These are phyloP conservation scores for Sciaenops ocellatus DNA, from an alignment of 2,797 vertebrate species.

Conservation along the genomic window DNA sequence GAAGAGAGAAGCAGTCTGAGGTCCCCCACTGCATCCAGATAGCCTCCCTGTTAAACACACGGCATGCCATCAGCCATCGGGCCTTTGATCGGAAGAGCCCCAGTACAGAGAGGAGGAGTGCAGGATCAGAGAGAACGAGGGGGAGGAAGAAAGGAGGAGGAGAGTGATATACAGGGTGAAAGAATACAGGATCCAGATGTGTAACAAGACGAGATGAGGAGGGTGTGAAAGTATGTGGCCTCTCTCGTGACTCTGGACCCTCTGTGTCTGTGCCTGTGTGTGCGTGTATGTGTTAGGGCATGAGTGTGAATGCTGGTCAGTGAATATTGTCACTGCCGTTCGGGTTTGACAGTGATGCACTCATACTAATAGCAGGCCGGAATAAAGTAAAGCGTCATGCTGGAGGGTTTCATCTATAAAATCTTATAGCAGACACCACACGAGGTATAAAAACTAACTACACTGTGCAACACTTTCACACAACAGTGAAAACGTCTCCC, in stretches of 20 bases:
- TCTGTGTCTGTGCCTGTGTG: constrained; percentile 35
- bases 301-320: constrained; percentile 24
- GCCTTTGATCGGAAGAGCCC: constrained; percentile 78
- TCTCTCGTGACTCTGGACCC: constrained; percentile 60
- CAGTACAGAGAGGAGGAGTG: constrained; percentile 70
- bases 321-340: constrained; percentile 14
- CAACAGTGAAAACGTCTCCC: neutral
- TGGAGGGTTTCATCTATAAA: neutral
- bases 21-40: constrained; percentile 58
- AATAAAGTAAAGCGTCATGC: neutral
- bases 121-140: constrained; percentile 69
- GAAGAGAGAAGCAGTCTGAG: constrained; percentile 37
- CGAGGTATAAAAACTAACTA: neutral
- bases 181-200: constrained; percentile 84
- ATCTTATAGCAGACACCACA: neutral
- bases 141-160: constrained; percentile 63
- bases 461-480: neutral
- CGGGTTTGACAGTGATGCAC: constrained; percentile 1
- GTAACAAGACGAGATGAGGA: constrained; percentile 78
- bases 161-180: constrained; percentile 79
- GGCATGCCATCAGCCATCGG: constrained; percentile 68
- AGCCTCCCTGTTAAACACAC: constrained; percentile 61
- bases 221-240: constrained; percentile 79
- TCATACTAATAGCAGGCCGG: neutral
- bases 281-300: constrained; percentile 18